Base-by-base conservation (phyloP, 1,140 invertebrate species). In the Heliconius eleuchia region DNA sequence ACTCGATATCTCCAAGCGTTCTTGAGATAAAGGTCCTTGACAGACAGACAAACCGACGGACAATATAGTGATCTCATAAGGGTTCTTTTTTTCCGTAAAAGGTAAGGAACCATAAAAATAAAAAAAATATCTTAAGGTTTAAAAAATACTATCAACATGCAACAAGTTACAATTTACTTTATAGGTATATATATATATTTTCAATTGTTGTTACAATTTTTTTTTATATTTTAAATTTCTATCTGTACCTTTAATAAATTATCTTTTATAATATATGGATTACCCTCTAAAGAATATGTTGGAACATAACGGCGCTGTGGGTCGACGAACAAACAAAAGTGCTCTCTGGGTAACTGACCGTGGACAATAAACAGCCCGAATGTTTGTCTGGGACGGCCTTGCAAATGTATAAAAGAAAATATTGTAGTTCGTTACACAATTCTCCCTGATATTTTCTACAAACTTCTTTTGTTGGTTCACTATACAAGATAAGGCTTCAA, bases 281-380 rank as follows among this genome's bases (percentile, higher is more conserved):
- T 79, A 81, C 72, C 78, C 80, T 79, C 80, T n/a, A 77, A 81
- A 82, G 82, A 87, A 87, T 86, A 83, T 90, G 86, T 88, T 88
- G 84, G 83, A 80, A 72, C 78, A 85, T 79, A 86, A 86, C 87
- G 85, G 78, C 72, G 42, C 72, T 71, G 39, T 81, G 85, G 76
- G 73, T 72, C 77, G 79, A 83, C 83, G 88, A 83, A 88, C 86
- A 89, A 90, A 91, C 88, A 88, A 88, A 85, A 88, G 86, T 92
- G 86, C 91, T 87, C 85, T 79, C 80, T 86, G 88, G 83, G 82
- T 93, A 93, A 93, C 93, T 93, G 93, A 94, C 93, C 93, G 93
- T 94, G 86, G 84, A 86, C 85, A 86, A 90, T 91, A 94, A 94
- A 93, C 90, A 93, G 80, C 80, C 78, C 76, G 83, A 80, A 76